Percentiles rank a stretch among this genome's conserved stretches.
These are phyloP conservation scores for Harpalus rubripes DNA, from an alignment of 2,888 invertebrate species.

Conservation along the genomic window DNA sequence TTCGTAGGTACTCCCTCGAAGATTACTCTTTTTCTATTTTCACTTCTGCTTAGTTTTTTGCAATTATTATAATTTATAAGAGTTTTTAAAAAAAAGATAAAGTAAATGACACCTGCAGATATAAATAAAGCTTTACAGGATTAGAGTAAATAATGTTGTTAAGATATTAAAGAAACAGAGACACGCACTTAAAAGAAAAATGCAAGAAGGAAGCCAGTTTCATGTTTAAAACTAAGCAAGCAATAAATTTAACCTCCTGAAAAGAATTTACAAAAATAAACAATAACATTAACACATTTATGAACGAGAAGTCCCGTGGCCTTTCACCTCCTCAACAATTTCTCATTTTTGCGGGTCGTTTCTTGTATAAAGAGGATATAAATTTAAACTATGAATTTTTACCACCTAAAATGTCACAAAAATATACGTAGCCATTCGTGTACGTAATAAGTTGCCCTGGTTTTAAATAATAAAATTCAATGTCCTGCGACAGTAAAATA, in stretches of 20 bases:
- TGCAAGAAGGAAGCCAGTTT: constrained; percentile 23
- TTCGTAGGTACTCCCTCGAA: too few relatives aligned
- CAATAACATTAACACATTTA: constrained; percentile 53
- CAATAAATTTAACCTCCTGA: constrained; percentile 22
- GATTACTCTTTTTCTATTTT: too few relatives aligned
- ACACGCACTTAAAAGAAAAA: neutral
- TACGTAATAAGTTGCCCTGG: constrained; percentile 15
- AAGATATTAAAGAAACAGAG: neutral
- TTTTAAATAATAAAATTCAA: constrained; percentile 39
- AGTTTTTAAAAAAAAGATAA: neutral
- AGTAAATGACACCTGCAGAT: neutral
- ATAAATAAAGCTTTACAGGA: neutral
- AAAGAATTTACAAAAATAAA: constrained; percentile 12
- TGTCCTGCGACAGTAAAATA: constrained; percentile 23
- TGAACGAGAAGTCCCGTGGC: constrained; percentile 39
- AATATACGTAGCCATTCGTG: constrained; percentile 7
- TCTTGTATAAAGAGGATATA: neutral
- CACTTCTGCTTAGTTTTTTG: too few relatives aligned
- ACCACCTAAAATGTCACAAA: constrained; percentile 13
- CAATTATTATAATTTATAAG: too few relatives aligned
- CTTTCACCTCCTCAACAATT: constrained; percentile 10
- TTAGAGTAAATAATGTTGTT: neutral
- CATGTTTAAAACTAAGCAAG: neutral
- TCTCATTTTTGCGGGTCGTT: constrained; percentile 27
- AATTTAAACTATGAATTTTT: constrained; percentile 26